Conservation (phyloP, 1,140 invertebrate species). For the Eufriesea mexicana region DNA sequence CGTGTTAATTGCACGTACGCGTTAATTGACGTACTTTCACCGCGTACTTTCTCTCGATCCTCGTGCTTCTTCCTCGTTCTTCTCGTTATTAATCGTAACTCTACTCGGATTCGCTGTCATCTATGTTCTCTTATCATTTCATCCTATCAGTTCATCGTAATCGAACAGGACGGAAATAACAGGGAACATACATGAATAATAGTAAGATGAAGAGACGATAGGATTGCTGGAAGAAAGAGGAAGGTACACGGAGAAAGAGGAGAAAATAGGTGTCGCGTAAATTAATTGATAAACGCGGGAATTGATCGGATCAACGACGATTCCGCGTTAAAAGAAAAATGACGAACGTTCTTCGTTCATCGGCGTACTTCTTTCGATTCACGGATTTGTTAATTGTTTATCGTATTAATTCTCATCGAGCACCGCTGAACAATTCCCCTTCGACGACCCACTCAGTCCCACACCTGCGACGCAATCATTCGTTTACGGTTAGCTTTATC, state of each 20-base stretch:
- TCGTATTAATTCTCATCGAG: too few relatives aligned
- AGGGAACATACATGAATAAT: too few relatives aligned
- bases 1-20: too few relatives aligned
- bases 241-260: too few relatives aligned
- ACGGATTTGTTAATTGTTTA: not conserved
- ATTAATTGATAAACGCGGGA: not conserved
- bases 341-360: not conserved
- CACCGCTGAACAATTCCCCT: not conserved
- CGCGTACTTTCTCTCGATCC: too few relatives aligned
- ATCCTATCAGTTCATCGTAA: conserved; percentile 21
- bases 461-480: not conserved
- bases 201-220: not conserved
- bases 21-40: not conserved
- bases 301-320: not conserved
- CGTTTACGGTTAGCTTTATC: not conserved
- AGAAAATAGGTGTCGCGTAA: not conserved
- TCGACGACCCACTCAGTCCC: not conserved
- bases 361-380: conserved; percentile 19
- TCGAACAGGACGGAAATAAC: not conserved
- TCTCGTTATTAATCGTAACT: not conserved
- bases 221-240: not conserved
- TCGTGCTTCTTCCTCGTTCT: not conserved
- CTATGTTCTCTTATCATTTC: not conserved
- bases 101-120: conserved; percentile 18
- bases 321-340: not conserved